Percentiles rank a stretch among this genome's conserved stretches.
These are phyloP conservation scores for Crocidura indochinensis DNA, from an alignment of 2,797 vertebrate genomes.

Conservation along the genomic window DNA sequence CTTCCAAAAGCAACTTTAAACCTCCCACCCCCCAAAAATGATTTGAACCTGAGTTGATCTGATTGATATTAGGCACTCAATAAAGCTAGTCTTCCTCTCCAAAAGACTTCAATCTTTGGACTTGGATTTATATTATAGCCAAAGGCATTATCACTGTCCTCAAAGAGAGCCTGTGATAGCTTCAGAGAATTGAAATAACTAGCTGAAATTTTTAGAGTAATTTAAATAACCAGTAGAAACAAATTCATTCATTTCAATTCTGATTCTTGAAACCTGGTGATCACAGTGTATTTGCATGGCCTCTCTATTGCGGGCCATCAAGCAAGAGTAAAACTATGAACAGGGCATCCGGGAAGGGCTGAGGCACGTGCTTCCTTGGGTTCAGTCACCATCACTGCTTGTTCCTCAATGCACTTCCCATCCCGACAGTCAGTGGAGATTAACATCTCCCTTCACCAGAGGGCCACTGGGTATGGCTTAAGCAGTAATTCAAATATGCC, in stretches of 20 bases:
- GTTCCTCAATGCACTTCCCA: too few species aligned
- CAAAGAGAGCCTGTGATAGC: neutral
- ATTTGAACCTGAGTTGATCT: too few species aligned
- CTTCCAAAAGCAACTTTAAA: neutral
- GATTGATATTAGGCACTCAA: too few species aligned
- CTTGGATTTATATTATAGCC: neutral
- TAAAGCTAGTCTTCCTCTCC: neutral
- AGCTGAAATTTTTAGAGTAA: neutral
- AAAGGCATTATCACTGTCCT: neutral
- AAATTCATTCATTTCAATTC: neutral
- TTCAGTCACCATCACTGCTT: too few species aligned
- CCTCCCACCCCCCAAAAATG: too few species aligned
- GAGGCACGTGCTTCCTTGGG: too few species aligned
- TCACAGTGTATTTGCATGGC: constrained; percentile 1
- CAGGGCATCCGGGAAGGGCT: too few species aligned
- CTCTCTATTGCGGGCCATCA: neutral
- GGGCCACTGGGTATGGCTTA: too few species aligned
- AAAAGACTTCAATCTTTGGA: neutral
- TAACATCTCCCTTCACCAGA: too few species aligned
- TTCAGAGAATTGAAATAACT: neutral
- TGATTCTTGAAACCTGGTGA: neutral
- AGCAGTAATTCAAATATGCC: neutral
- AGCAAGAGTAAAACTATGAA: neutral
- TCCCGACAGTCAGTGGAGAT: too few species aligned
- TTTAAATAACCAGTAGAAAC: neutral